phyloP scores from a whole-genome alignment of 92 coral and sea anemone genomes.

The Chrysogorgia sp. region DNA sequence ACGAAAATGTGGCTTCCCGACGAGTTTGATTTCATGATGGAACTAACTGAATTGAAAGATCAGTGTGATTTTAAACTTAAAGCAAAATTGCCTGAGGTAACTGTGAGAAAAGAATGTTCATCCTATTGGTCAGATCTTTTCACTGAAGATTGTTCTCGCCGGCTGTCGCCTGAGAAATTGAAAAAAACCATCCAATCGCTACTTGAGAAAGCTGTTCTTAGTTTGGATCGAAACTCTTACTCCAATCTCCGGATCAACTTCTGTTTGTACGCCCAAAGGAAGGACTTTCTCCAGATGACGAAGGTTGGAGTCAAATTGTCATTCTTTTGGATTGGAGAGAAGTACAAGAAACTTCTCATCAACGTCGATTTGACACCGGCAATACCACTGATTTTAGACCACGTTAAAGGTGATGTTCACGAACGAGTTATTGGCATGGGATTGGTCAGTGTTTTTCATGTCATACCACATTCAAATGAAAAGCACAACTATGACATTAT shows the following conservation, averaged over 20 bases:
- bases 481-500: background rate
- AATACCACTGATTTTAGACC: constrained; percentile 20
- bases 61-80: background rate
- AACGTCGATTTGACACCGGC: constrained; percentile 54
- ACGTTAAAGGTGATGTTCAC: background rate
- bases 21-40: constrained; percentile 54
- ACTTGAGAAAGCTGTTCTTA: constrained; percentile 21
- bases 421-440: background rate
- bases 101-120: constrained; percentile 5
- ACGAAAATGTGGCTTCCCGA: constrained; percentile 50
- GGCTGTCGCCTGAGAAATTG: constrained; percentile 5
- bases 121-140: constrained; percentile 17
- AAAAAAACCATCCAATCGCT: constrained; percentile 5
- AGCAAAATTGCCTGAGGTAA: background rate
- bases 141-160: background rate
- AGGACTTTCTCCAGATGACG: background rate
- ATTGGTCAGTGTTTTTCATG: no score
- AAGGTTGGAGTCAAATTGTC: constrained; percentile 43
- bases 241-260: constrained; percentile 27
- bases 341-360: constrained; percentile 16
- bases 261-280: constrained; percentile 1
- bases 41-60: constrained; percentile 29
- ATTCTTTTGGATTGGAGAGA: constrained; percentile 39
- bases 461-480: background rate
- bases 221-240: constrained; percentile 20